phyloP scores from a whole-genome alignment of 2,113 vertebrate species.

The Notiomystis cincta region DNA sequence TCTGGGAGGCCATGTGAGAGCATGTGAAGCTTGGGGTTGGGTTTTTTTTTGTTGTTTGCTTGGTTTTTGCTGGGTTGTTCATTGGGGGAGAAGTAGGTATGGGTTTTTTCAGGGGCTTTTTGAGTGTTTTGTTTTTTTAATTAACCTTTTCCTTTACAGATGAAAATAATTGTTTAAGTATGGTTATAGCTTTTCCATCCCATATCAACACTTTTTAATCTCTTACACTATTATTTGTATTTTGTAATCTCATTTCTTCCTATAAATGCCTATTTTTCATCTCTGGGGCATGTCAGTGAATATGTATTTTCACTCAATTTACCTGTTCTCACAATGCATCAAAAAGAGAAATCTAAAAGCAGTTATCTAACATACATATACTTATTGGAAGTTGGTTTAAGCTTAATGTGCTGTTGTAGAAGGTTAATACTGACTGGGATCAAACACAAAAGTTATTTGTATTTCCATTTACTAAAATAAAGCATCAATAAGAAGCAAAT shows the following conservation, averaged over 20 bases:
- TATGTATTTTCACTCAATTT: not conserved
- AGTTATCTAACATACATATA: not conserved
- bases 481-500: not conserved
- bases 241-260: not conserved
- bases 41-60: not conserved
- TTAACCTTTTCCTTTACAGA: not conserved
- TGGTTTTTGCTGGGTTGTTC: not conserved
- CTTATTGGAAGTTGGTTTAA: not conserved
- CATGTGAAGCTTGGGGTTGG: not conserved
- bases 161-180: not conserved
- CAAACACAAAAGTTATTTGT: not conserved
- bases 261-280: constrained; percentile 1
- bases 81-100: fast-evolving
- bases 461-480: not conserved
- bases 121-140: not conserved
- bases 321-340: not conserved
- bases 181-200: not conserved
- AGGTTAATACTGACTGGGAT: not conserved
- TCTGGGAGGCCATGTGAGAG: not conserved
- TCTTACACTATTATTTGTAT: constrained; percentile 1
- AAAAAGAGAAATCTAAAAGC: not conserved
- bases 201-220: not conserved
- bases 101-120: not conserved
- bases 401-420: not conserved
- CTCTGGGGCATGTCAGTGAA: not conserved